phyloP scores from a whole-genome alignment of 1,140 invertebrate species.

The Apis mellifera region Amel_HAv3.1 CM009938.2:3445001-3445500 shows the following conservation, averaged over 20 bases:
- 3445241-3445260: slow-evolving; percentile 98
- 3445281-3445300: neutral
- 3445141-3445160: slow-evolving; percentile 99
- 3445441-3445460: slow-evolving; percentile 95
- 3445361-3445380: slow-evolving; percentile 95
- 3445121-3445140: slow-evolving; percentile 98
- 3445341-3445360: slow-evolving; percentile 90
- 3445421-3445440: slow-evolving; percentile 98
- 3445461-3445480: slow-evolving; percentile 94
- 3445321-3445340: slow-evolving; percentile 52
- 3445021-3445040: too few relatives aligned
- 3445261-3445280: slow-evolving; percentile 66
- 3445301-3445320: neutral
- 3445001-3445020: slow-evolving; percentile 75
- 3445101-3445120: slow-evolving; percentile 92
- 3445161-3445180: slow-evolving; percentile 95
- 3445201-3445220: slow-evolving; percentile 98
- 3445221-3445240: slow-evolving; percentile 96
- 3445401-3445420: slow-evolving; percentile 96
- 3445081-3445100: slow-evolving; percentile 99
- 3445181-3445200: slow-evolving; percentile 95
- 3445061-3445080: slow-evolving; percentile 99
- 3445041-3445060: slow-evolving; percentile 72
- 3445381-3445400: slow-evolving; percentile 94
- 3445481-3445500: slow-evolving; percentile 82